phyloP scores from a whole-genome alignment of 1,140 invertebrate species.

The Euschistus heros region DNA sequence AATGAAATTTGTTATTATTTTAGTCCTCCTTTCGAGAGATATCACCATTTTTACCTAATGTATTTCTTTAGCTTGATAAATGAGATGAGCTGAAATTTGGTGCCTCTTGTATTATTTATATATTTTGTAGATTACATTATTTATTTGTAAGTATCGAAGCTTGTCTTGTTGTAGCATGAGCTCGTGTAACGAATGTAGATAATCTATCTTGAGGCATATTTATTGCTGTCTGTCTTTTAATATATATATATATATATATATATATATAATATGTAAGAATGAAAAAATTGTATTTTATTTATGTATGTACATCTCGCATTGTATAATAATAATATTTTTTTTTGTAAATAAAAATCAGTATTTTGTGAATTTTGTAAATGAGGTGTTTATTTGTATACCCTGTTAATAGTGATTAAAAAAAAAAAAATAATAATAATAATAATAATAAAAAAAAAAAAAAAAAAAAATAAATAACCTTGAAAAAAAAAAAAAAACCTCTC shows the following conservation, averaged over 20 bases:
- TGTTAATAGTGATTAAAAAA: too few relatives aligned
- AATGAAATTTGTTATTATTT: background rate
- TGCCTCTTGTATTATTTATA: background rate
- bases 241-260: background rate
- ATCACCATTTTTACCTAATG: background rate
- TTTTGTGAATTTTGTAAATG: background rate
- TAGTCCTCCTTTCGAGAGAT: background rate
- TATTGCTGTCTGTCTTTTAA: background rate
- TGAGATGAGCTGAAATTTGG: conserved; percentile 3
- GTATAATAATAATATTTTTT: background rate
- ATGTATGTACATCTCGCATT: background rate
- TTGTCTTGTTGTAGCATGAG: background rate
- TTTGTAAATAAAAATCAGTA: conserved; percentile 8
- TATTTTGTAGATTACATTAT: background rate
- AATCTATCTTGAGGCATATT: background rate
- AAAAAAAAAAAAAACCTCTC: too few relatives aligned
- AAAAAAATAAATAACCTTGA: too few relatives aligned
- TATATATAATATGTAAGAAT: too few relatives aligned
- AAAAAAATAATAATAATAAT: too few relatives aligned
- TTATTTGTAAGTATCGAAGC: background rate
- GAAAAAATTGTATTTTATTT: background rate
- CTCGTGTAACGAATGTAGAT: background rate
- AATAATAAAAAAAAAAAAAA: too few relatives aligned
- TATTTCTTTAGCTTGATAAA: background rate
- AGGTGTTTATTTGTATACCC: too few relatives aligned